Evolutionary conservation across 2,797 vertebrate genomes (phyloP), one percentile per base, ranked within the genome.

Genomic region (Trachurus trachurus): DNA sequence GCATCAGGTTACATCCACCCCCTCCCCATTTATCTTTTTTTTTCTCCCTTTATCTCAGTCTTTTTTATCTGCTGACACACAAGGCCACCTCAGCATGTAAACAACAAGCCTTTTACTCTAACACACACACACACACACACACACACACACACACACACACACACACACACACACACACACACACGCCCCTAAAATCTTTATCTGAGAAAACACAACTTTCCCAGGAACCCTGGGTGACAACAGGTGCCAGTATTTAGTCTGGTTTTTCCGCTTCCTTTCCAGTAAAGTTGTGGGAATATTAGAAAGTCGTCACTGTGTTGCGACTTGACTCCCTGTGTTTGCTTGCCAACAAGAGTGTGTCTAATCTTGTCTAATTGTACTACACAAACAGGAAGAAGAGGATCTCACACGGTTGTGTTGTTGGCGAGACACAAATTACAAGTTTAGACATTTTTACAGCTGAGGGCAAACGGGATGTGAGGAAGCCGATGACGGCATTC

Each of bases 11-110:
- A 80, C 82, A 75, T 62, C 49, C 9, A 1, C 50, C 69, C 59
- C 9, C 26, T 71, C 58, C 53, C 47, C 8, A 39, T 66, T 79
- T 78, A 60, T 76, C 74, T 75, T 22, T 19, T 4, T n/a, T n/a
- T 49, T 3, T 66, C 54, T 53, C 31, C 21, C 65, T 73, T 79
- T 83, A 85, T 81, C 77, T 69, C 77, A 47, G 15, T 52, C 2
- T 4, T 57, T 22, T 74, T 79, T 78, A 86, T 89, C 86, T 81
- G 39, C 42, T 72, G 71, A 5, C 59, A 84, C 68, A 81, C 81
- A 83, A 87, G 83, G 80, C 71, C 85, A 66, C 21, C 54, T 34
- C 19, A 12, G 13, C 44, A 40, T 34, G 49, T 76, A 61, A 84
- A 89, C 75, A 54, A 65, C 39, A 53, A 45, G 42, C 61, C 59